Conservation (phyloP, 1,140 invertebrate genomes). For the Heliconius eleuchia region DNA sequence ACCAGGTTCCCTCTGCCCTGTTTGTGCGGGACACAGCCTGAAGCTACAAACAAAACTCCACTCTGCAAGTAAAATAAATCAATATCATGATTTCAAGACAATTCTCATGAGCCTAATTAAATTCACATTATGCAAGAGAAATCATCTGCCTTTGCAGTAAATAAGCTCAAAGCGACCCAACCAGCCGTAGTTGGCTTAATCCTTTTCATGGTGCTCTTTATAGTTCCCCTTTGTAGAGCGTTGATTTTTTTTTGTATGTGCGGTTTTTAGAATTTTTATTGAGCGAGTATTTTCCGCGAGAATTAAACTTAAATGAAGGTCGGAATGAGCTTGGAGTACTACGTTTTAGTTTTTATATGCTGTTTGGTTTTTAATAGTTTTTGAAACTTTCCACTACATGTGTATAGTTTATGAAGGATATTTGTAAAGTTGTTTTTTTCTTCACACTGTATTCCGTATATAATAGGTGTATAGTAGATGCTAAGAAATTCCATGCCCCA, state of each 20-base stretch:
- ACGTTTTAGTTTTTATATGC: not conserved
- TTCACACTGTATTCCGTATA: too few species aligned
- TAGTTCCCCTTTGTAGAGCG: not conserved
- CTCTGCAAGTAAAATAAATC: too few species aligned
- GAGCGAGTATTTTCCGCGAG: not conserved
- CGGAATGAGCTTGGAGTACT: not conserved
- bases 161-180: constrained; percentile 5
- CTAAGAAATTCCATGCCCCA: too few species aligned
- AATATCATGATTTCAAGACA: not conserved
- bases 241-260: not conserved
- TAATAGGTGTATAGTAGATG: too few species aligned
- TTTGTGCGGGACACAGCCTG: too few species aligned
- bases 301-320: not conserved
- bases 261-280: constrained; percentile 8
- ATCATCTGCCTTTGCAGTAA: not conserved
- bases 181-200: constrained; percentile 5
- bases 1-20: too few species aligned
- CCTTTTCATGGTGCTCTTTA: constrained; percentile 2
- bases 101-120: constrained; percentile 9
- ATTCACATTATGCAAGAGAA: constrained; percentile 6
- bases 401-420: too few species aligned
- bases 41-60: too few species aligned
- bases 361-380: not conserved
- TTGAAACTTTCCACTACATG: not conserved
- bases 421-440: too few species aligned